Evolutionary conservation across 2,888 invertebrate genomes (phyloP).

Genomic region (Hipparchia sbordonii): DNA sequence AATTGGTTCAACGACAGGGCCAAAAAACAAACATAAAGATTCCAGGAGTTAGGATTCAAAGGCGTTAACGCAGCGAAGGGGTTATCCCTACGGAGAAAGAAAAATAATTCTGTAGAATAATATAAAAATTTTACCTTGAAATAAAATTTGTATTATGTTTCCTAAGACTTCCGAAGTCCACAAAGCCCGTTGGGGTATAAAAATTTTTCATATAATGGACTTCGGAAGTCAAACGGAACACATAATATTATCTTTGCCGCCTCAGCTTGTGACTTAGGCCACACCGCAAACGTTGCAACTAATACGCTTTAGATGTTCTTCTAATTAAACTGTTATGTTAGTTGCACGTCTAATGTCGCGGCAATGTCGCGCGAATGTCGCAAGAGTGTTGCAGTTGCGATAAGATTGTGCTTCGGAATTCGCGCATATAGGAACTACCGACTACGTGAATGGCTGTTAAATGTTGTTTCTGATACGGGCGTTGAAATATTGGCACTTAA

Average conservation of each 20-base stretch:
- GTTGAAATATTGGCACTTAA: slow-evolving; percentile 24
- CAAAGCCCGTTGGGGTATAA: no score
- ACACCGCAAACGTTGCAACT: slow-evolving; percentile 56
- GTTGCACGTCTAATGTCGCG: slow-evolving; percentile 68
- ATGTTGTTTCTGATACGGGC: slow-evolving; percentile 33
- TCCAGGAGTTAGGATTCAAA: no score
- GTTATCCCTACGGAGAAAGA: background rate
- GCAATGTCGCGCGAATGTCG: slow-evolving; percentile 58
- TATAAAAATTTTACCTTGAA: no score
- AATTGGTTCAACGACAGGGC: no score
- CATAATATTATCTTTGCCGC: slow-evolving; percentile 16
- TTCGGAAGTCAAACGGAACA: no score
- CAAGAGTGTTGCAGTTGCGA: slow-evolving; percentile 52
- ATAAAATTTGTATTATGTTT: no score
- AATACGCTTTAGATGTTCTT: slow-evolving; percentile 70
- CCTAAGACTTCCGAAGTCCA: no score
- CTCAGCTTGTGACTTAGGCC: slow-evolving; percentile 41
- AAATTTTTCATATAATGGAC: no score
- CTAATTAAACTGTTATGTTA: slow-evolving; percentile 79
- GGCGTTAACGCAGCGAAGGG: no score
- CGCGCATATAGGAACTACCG: slow-evolving; percentile 21
- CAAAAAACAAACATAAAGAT: no score
- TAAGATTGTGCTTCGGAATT: slow-evolving; percentile 46
- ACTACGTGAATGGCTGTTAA: slow-evolving; percentile 32
- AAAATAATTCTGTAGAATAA: background rate